phyloP scores from a whole-genome alignment of 2,888 invertebrate genomes.

The Iselma pallidipennis region DNA sequence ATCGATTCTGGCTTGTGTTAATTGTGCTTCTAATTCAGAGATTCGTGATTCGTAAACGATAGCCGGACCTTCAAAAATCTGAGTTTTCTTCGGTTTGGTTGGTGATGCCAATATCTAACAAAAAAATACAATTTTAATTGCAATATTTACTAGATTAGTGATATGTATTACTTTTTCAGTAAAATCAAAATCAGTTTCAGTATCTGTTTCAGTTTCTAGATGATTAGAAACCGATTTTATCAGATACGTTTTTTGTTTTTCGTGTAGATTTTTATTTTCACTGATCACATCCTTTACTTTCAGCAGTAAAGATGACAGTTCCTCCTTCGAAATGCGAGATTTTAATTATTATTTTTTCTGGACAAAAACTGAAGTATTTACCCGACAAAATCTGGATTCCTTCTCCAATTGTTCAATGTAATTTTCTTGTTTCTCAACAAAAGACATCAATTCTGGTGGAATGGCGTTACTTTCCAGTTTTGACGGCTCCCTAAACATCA shows the following conservation, averaged over 20 bases:
- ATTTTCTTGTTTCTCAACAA: conserved; percentile 84
- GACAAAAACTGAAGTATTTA: conserved; percentile 44
- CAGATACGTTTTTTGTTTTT: conserved; percentile 73
- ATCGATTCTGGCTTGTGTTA: conserved; percentile 77
- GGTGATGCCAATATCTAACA: conserved; percentile 42
- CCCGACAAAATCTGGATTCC: conserved; percentile 82
- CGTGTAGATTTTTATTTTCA: conserved; percentile 81
- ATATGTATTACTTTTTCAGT: conserved; percentile 23
- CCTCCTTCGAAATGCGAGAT: conserved; percentile 60
- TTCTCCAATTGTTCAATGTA: conserved; percentile 85
- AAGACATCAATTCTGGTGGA: conserved; percentile 74
- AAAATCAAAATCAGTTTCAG: conserved; percentile 47
- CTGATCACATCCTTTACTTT: conserved; percentile 86
- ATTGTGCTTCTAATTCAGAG: conserved; percentile 81
- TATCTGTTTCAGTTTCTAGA: conserved; percentile 60
- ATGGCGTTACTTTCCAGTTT: conserved; percentile 43
- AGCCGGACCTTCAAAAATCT: conserved; percentile 70
- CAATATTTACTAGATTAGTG: neutral
- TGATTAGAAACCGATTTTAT: conserved; percentile 67
- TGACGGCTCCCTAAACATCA: conserved; percentile 30
- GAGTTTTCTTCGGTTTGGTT: conserved; percentile 37
- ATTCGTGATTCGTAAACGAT: conserved; percentile 85
- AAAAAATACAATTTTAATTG: neutral
- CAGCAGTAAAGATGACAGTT: conserved; percentile 73
- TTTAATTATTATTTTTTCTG: neutral